A percentile compares a stretch with the other conserved stretches of the same genome.
These are phyloP conservation scores for Allolobophora icterica DNA, from an alignment of 2,888 invertebrate species.

Conservation along the genomic window DNA sequence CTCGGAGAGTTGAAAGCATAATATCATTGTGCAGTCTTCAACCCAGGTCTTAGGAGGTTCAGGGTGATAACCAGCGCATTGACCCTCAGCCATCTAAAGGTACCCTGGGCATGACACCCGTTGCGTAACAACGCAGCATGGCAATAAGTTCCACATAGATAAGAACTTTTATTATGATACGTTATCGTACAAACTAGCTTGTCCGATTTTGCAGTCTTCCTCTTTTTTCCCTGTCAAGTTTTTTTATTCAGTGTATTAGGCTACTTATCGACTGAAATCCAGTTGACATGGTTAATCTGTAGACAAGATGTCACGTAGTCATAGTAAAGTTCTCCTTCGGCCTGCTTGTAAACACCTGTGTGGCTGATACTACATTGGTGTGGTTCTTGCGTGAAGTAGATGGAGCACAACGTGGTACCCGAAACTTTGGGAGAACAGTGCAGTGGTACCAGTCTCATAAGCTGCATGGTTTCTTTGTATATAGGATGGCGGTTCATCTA, in stretches of 20 bases:
- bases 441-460: not conserved
- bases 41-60: constrained; percentile 19
- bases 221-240: not conserved
- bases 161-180: not conserved
- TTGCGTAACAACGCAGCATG: not conserved
- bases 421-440: not conserved
- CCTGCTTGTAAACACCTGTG: not conserved
- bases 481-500: not conserved
- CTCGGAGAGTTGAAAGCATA: not conserved
- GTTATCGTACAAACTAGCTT: not conserved
- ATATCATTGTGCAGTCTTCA: constrained; percentile 32
- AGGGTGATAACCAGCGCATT: constrained; percentile 30
- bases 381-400: not conserved
- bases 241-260: not conserved
- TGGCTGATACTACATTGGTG: too few relatives aligned
- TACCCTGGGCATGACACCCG: constrained; percentile 20
- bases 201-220: not conserved
- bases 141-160: not conserved
- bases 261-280: too few relatives aligned
- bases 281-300: not conserved
- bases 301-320: not conserved
- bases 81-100: not conserved
- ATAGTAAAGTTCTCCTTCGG: not conserved
- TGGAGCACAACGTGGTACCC: not conserved
- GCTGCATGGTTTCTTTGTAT: not conserved